Percentiles rank a stretch among this genome's conserved stretches.
phyloP scores from a whole-genome alignment of 2,888 invertebrate genomes.

The Buathra laborator region DNA sequence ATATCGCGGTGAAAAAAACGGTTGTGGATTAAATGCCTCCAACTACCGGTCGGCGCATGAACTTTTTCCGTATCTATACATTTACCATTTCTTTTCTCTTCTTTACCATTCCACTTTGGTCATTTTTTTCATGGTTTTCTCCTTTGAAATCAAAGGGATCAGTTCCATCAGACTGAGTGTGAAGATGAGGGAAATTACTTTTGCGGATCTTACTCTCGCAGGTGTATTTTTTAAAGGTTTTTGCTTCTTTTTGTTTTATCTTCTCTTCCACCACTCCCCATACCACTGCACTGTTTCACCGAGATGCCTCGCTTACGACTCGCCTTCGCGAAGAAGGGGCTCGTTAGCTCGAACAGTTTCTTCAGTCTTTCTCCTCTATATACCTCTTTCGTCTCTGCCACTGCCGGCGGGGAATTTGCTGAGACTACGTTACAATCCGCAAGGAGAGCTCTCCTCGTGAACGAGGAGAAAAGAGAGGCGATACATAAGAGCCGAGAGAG shows the following conservation, averaged over 20 bases:
- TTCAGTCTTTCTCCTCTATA: conserved; percentile 10
- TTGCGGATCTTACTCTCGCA: neutral
- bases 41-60: conserved; percentile 30
- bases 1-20: conserved; percentile 46
- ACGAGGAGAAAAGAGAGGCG: conserved; percentile 19
- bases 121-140: neutral
- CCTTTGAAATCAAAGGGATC: neutral
- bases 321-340: conserved; percentile 21
- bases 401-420: neutral
- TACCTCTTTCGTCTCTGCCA: conserved; percentile 2
- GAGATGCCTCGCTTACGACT: conserved; percentile 3
- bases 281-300: conserved; percentile 16
- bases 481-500: conserved; percentile 42
- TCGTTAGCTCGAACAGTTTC: conserved; percentile 37
- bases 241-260: neutral
- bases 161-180: conserved; percentile 49
- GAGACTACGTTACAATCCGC: conserved; percentile 50
- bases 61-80: conserved; percentile 39
- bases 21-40: conserved; percentile 59
- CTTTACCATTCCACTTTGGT: conserved; percentile 2
- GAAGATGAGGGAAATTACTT: conserved; percentile 47
- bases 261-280: neutral
- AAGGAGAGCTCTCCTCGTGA: conserved; percentile 1
- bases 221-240: neutral
- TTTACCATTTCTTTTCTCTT: neutral